Evolutionary conservation across 2,888 invertebrate species (phyloP).

Genomic region (Cerastis leucographa): DNA sequence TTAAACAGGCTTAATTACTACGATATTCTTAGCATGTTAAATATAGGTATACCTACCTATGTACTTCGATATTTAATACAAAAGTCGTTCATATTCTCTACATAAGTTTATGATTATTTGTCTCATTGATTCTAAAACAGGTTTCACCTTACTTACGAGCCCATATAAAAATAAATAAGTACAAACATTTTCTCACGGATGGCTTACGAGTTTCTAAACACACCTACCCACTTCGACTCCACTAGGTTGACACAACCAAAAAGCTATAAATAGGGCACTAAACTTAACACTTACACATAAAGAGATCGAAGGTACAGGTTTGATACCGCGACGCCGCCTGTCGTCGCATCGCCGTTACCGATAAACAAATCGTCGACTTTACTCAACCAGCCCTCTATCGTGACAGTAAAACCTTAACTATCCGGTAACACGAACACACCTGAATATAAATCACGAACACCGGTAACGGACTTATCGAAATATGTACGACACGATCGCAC

Average conservation of each 20-base stretch:
- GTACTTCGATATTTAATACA: background rate
- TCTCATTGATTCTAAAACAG: constrained; percentile 21
- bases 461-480: constrained; percentile 85
- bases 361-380: constrained; percentile 87
- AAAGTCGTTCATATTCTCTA: background rate
- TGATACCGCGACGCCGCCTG: constrained; percentile 85
- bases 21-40: background rate
- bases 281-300: constrained; percentile 88
- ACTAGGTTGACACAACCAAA: constrained; percentile 79
- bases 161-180: constrained; percentile 56
- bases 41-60: background rate
- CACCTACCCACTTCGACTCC: constrained; percentile 54
- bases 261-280: constrained; percentile 86
- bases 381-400: constrained; percentile 85
- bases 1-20: background rate
- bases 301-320: constrained; percentile 82
- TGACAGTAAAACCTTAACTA: constrained; percentile 89
- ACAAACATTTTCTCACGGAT: constrained; percentile 67
- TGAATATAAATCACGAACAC: constrained; percentile 87
- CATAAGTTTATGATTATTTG: constrained; percentile 18
- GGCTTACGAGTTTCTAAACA: constrained; percentile 65
- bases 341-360: constrained; percentile 84
- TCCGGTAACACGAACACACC: constrained; percentile 87
- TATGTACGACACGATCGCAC: constrained; percentile 85
- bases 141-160: constrained; percentile 46